Percentiles rank a stretch among this genome's conserved stretches.
Evolutionary conservation across 2,113 vertebrate species (phyloP).

Genomic region (Peromyscus polionotus): DNA sequence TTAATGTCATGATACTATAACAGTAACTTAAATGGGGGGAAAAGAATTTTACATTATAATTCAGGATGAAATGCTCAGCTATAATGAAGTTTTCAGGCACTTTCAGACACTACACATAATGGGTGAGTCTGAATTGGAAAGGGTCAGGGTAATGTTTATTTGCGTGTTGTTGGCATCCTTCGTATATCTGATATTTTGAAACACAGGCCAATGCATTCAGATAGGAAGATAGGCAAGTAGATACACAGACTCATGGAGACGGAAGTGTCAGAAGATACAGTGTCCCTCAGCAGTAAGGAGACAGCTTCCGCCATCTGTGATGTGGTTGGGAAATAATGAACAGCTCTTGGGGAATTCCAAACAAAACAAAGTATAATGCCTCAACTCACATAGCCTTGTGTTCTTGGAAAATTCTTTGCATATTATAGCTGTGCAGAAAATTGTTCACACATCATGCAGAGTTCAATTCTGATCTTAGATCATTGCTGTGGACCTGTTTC

Average conservation of each 20-base stretch:
- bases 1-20: neutral
- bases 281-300: neutral
- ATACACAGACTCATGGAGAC: neutral
- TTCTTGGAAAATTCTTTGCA: neutral
- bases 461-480: neutral
- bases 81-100: neutral
- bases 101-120: neutral
- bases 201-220: neutral
- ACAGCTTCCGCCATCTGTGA: neutral
- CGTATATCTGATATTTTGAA: neutral
- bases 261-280: neutral
- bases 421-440: neutral
- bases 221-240: neutral
- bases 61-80: neutral
- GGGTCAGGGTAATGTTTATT: neutral
- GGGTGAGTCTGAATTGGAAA: neutral
- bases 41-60: neutral
- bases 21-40: neutral
- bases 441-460: neutral
- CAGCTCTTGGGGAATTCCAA: constrained; percentile 12
- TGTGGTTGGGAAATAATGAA: neutral
- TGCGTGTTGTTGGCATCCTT: neutral
- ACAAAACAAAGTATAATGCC: neutral
- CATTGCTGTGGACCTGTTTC: neutral
- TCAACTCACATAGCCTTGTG: neutral